These are phyloP conservation scores for Polyodon spathula DNA, from an alignment of 2,113 vertebrate species.

Conservation along the genomic window DNA sequence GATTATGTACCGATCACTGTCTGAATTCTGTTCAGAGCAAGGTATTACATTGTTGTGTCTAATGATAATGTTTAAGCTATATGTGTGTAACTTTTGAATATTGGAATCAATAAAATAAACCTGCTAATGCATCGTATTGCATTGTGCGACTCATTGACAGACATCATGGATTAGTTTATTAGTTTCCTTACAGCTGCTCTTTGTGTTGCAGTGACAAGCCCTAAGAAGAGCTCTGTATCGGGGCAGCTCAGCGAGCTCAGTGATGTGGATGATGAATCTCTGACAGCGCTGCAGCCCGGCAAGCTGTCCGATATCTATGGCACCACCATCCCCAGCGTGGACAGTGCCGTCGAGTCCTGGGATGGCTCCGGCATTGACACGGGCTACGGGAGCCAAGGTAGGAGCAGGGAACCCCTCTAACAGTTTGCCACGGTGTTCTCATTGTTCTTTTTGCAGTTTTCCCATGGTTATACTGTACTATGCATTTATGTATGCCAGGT, in stretches of 20 bases:
- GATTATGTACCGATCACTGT: no score
- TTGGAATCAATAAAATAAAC: no score
- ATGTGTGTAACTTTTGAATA: no score
- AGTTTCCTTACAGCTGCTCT: neutral
- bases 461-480: no score
- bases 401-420: slow-evolving; percentile 49
- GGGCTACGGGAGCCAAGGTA: slow-evolving; percentile 69
- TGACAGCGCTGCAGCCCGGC: slow-evolving; percentile 52
- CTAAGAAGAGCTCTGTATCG: slow-evolving; percentile 72
- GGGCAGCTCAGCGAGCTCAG: slow-evolving; percentile 61
- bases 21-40: no score
- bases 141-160: neutral
- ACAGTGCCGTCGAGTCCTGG: slow-evolving; percentile 93
- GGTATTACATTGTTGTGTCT: no score
- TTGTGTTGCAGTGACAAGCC: slow-evolving; percentile 64
- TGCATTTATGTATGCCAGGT: no score
- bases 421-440: no score
- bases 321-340: slow-evolving; percentile 77
- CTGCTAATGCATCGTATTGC: no score
- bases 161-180: neutral
- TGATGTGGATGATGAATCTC: slow-evolving; percentile 72
- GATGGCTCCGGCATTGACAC: slow-evolving; percentile 83
- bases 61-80: no score
- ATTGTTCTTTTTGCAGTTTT: no score
- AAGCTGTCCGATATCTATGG: slow-evolving; percentile 71